These are phyloP conservation scores for Cartodere bifasciata DNA, from an alignment of 2,888 invertebrate species.

Conservation along the genomic window DNA sequence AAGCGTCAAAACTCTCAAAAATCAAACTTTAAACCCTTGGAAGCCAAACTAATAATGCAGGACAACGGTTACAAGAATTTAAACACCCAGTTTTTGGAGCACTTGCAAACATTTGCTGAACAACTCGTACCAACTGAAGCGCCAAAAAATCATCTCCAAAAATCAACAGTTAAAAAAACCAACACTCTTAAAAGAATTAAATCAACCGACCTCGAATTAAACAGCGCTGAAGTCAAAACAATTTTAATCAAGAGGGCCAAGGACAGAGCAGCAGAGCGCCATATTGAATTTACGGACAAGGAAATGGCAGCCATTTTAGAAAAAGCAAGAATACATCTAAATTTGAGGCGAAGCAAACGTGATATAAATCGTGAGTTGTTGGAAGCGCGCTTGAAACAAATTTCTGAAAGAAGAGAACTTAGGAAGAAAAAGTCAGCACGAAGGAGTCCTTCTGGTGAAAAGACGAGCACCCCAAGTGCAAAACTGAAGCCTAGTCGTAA, in stretches of 20 bases:
- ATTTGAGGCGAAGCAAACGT: conserved; percentile 4
- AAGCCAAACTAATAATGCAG: too few relatives aligned
- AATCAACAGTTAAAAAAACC: conserved; percentile 1
- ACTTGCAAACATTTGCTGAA: not conserved
- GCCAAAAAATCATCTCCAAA: not conserved
- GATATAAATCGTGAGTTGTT: conserved; percentile 12
- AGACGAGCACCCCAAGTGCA: conserved; percentile 7
- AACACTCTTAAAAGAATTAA: conserved; percentile 2
- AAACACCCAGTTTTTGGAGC: too few relatives aligned
- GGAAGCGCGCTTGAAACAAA: conserved; percentile 13
- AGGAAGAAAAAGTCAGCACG: conserved; percentile 14
- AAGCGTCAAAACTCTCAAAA: conserved; percentile 10
- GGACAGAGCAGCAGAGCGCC: conserved; percentile 22
- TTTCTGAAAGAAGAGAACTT: conserved; percentile 5
- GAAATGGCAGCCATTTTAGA: conserved; percentile 24
- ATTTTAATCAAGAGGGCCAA: conserved; percentile 26
- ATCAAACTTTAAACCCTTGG: too few relatives aligned
- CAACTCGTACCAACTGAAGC: too few relatives aligned
- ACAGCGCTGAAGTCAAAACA: conserved; percentile 23
- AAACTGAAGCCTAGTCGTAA: too few relatives aligned
- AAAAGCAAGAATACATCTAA: conserved; percentile 20
- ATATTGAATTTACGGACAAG: conserved; percentile 23
- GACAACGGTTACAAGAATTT: too few relatives aligned
- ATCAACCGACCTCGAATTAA: conserved; percentile 19
- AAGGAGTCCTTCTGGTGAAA: conserved; percentile 17